These are phyloP conservation scores for Zeus faber DNA, from an alignment of 2,113 vertebrate genomes.

Conservation along the genomic window DNA sequence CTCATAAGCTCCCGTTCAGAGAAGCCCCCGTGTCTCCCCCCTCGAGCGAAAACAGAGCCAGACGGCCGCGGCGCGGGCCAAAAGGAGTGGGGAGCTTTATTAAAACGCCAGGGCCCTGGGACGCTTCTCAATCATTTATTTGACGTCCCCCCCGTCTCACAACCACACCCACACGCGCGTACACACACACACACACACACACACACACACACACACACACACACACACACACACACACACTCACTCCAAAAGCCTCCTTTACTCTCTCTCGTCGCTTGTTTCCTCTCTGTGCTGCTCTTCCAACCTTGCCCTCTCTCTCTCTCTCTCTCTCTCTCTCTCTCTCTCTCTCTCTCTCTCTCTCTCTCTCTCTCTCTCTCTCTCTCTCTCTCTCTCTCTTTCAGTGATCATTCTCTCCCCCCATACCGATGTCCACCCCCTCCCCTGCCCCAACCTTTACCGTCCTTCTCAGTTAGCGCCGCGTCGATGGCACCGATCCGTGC, in stretches of 20 bases:
- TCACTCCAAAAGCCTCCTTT: not conserved
- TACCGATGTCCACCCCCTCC: constrained; percentile 54
- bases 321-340: not conserved
- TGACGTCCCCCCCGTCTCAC: constrained; percentile 35
- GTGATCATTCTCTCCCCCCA: constrained; percentile 50
- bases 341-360: constrained; percentile 25
- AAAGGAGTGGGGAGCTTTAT: constrained; percentile 1
- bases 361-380: constrained; percentile 34
- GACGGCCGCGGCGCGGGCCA: no score
- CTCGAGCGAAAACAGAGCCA: no score
- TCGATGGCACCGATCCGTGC: constrained; percentile 55
- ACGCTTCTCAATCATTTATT: constrained; percentile 49
- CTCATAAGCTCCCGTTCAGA: no score
- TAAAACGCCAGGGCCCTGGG: not conserved
- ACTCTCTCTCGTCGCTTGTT: not conserved
- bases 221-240: constrained; percentile 2
- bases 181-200: constrained; percentile 14
- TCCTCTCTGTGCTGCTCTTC: not conserved
- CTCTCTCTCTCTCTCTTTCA: constrained; percentile 2
- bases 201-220: constrained; percentile 2
- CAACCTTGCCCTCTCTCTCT: not conserved
- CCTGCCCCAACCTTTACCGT: no score
- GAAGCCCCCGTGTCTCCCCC: no score
- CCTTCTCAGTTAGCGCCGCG: no score
- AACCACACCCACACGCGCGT: not conserved